A percentile compares a stretch with the other conserved stretches of the same genome.
Conservation (phyloP, 2,113 vertebrate genomes). For the Gasterosteus nipponicus region DNA sequence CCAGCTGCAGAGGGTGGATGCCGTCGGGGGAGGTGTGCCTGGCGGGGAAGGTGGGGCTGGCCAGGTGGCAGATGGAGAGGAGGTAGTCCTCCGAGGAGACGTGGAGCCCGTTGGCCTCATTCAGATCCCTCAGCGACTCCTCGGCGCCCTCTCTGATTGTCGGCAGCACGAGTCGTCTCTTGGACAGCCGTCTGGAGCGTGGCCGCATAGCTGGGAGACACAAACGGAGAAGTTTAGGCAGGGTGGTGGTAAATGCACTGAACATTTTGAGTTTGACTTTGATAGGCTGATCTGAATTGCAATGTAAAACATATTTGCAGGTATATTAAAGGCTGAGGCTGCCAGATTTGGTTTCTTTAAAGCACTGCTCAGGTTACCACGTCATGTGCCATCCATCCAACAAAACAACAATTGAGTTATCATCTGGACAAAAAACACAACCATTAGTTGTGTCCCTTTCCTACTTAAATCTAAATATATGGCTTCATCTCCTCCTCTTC, state of each 20-base stretch:
- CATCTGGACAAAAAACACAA: constrained; percentile 11
- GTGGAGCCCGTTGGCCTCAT: constrained; percentile 56
- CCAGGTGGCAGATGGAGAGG: constrained; percentile 90
- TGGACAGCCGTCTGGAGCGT: constrained; percentile 76
- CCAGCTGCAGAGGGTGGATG: constrained; percentile 39
- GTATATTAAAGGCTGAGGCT: background rate
- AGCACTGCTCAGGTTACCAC: background rate
- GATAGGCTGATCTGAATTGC: background rate
- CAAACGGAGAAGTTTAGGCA: background rate
- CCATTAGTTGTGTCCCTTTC: background rate
- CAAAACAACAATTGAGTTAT: background rate
- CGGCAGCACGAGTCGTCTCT: constrained; percentile 80
- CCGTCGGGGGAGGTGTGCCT: constrained; percentile 48
- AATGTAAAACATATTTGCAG: background rate
- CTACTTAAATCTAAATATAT: constrained; percentile 17
- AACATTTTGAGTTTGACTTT: background rate
- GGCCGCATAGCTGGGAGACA: constrained; percentile 83
- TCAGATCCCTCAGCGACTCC: constrained; percentile 77
- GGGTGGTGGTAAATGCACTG: background rate
- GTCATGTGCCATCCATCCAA: background rate
- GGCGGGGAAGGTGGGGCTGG: constrained; percentile 82
- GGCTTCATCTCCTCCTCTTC: background rate
- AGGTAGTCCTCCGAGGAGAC: constrained; percentile 83
- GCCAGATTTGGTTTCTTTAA: background rate
- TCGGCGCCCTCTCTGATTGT: constrained; percentile 84